A percentile compares a stretch with the other conserved stretches of the same genome.
Conservation (phyloP, 2,888 invertebrate species). For the Thyatira batis region DNA sequence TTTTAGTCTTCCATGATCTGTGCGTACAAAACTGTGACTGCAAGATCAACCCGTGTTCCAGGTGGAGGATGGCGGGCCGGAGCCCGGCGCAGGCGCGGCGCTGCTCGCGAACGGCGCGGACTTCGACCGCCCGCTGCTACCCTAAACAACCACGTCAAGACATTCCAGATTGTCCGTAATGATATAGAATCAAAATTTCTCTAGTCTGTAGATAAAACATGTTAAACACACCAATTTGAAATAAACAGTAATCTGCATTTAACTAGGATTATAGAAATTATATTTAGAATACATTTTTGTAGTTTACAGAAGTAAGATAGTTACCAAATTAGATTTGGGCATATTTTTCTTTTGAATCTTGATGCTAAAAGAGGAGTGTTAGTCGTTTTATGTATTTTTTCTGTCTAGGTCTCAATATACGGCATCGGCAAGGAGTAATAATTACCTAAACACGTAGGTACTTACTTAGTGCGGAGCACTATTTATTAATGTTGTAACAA, state of each 20-base stretch:
- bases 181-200: neutral
- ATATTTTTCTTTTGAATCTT: neutral
- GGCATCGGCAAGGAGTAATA: too few relatives aligned
- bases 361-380: too few relatives aligned
- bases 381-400: too few relatives aligned
- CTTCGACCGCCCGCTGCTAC: constrained; percentile 31
- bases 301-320: too few relatives aligned
- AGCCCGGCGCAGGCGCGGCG: constrained; percentile 33
- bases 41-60: constrained; percentile 12
- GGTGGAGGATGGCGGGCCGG: constrained; percentile 29
- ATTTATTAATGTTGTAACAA: too few relatives aligned
- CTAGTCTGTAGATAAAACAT: neutral
- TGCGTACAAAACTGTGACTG: too few relatives aligned
- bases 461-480: too few relatives aligned
- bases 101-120: constrained; percentile 44
- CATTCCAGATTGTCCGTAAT: neutral
- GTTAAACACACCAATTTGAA: neutral
- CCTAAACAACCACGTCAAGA: constrained; percentile 14
- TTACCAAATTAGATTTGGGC: too few relatives aligned
- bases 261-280: neutral
- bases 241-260: neutral
- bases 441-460: too few relatives aligned
- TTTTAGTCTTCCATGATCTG: too few relatives aligned
- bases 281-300: neutral
- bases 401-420: too few relatives aligned